A percentile compares a stretch with the other conserved stretches of the same genome.
phyloP scores from a whole-genome alignment of 2,113 vertebrate species.

The Pedetes capensis region DNA sequence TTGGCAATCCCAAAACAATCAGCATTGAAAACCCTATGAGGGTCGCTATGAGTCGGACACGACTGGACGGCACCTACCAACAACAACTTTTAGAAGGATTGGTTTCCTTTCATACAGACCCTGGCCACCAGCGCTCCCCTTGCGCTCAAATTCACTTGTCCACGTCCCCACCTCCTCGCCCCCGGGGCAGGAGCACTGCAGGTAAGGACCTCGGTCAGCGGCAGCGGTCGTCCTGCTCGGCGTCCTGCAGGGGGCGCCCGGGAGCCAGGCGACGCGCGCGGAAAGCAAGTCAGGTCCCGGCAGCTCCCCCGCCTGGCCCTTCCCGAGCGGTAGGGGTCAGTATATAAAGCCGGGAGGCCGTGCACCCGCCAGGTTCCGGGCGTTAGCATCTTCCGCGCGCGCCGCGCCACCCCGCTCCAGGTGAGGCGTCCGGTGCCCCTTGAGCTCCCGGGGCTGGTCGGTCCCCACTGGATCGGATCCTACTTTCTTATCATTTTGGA shows the following conservation, averaged over 20 bases:
- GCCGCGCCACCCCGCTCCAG: rapidly evolving
- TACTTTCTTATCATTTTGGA: neutral
- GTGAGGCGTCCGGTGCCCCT: rapidly evolving
- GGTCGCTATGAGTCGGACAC: no score
- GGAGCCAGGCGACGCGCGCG: rapidly evolving
- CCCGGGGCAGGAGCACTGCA: no score
- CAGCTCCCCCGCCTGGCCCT: neutral
- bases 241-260: slow-evolving; percentile 55
- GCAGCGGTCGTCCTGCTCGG: neutral
- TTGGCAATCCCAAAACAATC: no score
- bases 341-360: slow-evolving; percentile 7
- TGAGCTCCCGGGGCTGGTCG: neutral
- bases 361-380: rapidly evolving
- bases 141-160: rapidly evolving
- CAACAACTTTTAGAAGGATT: neutral
- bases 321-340: neutral
- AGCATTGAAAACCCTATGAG: no score
- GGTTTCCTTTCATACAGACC: neutral
- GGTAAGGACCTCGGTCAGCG: neutral
- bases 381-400: neutral
- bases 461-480: neutral
- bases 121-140: neutral
- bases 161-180: rapidly evolving
- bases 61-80: no score
- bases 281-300: rapidly evolving